phyloP scores from a whole-genome alignment of 2,797 vertebrate species.

The Betta splendens region DNA sequence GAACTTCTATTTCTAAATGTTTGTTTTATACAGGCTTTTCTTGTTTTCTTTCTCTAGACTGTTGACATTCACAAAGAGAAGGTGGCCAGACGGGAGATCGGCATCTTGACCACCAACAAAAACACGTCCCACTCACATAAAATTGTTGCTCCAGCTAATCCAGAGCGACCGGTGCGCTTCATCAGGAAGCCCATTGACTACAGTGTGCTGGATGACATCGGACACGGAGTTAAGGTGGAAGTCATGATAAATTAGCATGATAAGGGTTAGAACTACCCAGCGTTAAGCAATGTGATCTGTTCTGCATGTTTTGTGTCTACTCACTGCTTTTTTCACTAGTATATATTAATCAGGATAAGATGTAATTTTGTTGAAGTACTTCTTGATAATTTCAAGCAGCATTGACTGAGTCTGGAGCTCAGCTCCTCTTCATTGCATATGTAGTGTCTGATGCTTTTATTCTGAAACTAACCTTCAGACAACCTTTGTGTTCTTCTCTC shows the following conservation, averaged over 20 bases:
- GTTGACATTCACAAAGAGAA: slow-evolving; percentile 95
- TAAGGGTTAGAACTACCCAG: too few relatives aligned
- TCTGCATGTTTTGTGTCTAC: slow-evolving; percentile 3
- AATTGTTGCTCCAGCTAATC: slow-evolving; percentile 90
- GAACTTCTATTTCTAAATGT: too few relatives aligned
- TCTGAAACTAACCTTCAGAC: slow-evolving; percentile 86
- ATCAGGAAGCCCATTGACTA: slow-evolving; percentile 94
- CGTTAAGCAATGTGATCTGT: neutral
- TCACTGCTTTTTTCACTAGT: too few relatives aligned
- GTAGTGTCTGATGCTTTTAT: slow-evolving; percentile 42
- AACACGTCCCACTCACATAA: slow-evolving; percentile 92
- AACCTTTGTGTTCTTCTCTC: slow-evolving; percentile 77
- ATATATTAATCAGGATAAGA: too few relatives aligned
- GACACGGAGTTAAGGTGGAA: slow-evolving; percentile 83
- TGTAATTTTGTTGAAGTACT: slow-evolving; percentile 5
- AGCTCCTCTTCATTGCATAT: neutral
- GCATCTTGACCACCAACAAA: slow-evolving; percentile 93
- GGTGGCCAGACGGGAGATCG: slow-evolving; percentile 92
- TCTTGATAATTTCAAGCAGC: neutral
- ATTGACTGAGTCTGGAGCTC: neutral
- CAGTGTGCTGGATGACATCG: slow-evolving; percentile 89
- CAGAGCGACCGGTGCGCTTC: slow-evolving; percentile 91
- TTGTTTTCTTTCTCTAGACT: slow-evolving; percentile 79
- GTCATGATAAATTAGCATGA: neutral
- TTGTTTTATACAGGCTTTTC: too few relatives aligned